Evolutionary conservation across 2,797 vertebrate genomes (phyloP).

Genomic region (Danio kyathit): DNA sequence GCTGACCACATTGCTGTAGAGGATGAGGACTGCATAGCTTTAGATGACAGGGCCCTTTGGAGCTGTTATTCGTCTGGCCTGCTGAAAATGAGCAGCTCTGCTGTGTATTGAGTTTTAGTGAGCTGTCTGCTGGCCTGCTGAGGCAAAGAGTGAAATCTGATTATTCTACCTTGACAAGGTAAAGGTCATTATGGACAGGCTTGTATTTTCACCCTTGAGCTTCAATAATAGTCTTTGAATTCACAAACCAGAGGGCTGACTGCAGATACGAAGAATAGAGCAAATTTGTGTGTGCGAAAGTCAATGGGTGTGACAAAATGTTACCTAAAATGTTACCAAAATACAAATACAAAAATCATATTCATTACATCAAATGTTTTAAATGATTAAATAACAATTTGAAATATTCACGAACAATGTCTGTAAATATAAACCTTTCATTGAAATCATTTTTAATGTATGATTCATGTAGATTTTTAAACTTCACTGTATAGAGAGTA

Average conservation of each 20-base stretch:
- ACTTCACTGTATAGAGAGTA: background rate
- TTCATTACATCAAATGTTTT: too few species aligned
- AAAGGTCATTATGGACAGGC: conserved; percentile 44
- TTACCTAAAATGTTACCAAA: too few species aligned
- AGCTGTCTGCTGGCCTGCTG: conserved; percentile 37
- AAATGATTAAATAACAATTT: background rate
- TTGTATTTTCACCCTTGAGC: conserved; percentile 38
- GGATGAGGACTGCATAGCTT: conserved; percentile 32
- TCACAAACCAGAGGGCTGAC: background rate
- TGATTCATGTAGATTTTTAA: background rate
- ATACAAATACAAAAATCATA: too few species aligned
- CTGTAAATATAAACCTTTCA: background rate
- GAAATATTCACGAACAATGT: background rate
- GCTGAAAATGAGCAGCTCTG: conserved; percentile 40
- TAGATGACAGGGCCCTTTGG: conserved; percentile 31
- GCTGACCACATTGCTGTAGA: conserved; percentile 14
- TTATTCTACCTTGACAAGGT: conserved; percentile 48
- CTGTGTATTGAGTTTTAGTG: conserved; percentile 36
- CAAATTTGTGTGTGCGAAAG: background rate
- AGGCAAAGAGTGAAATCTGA: conserved; percentile 55
- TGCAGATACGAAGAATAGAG: background rate
- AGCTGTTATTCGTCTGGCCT: conserved; percentile 27
- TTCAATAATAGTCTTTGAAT: conserved; percentile 22
- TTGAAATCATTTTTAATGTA: background rate
- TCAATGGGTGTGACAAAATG: background rate